phyloP scores from a whole-genome alignment of 2,113 vertebrate species.

The Nansenia antarctica region DNA sequence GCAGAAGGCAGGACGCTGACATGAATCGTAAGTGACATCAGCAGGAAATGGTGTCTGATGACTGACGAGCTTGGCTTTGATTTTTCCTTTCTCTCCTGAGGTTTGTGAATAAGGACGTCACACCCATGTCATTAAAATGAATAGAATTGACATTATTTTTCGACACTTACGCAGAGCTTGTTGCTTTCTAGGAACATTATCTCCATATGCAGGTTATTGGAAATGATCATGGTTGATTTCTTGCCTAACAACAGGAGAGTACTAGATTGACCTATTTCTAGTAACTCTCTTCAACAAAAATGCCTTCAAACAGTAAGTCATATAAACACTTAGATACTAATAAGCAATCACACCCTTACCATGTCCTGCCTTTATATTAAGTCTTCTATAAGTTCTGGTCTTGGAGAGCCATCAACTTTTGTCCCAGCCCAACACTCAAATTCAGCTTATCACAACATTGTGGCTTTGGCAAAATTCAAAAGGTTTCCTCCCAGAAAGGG shows the following conservation, averaged over 20 bases:
- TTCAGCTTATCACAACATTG: too few relatives aligned
- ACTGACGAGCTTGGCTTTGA: not conserved
- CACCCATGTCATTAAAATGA: not conserved
- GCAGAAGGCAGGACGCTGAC: not conserved
- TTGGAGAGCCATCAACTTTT: too few relatives aligned
- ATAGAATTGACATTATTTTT: too few relatives aligned
- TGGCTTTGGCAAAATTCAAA: too few relatives aligned
- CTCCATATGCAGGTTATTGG: constrained; percentile 2
- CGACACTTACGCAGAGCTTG: too few relatives aligned
- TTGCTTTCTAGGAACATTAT: not conserved
- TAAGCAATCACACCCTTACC: too few relatives aligned
- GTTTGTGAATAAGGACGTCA: not conserved
- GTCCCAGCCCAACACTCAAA: too few relatives aligned
- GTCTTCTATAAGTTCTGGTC: too few relatives aligned
- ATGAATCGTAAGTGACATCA: not conserved
- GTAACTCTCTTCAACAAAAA: not conserved
- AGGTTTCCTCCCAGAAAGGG: too few relatives aligned
- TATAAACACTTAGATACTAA: too few relatives aligned
- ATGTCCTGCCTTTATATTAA: too few relatives aligned
- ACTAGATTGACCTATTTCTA: not conserved
- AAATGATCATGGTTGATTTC: not conserved
- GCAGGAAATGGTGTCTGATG: not conserved
- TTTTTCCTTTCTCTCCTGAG: not conserved
- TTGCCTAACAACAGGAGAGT: not conserved
- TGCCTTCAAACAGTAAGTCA: too few relatives aligned